A percentile compares a stretch with the other conserved stretches of the same genome.
Evolutionary conservation across 30 jellyfish, hydroid and myxozoan genomes (phyloP).

Genomic region (Pseudorhiza aurosa): DNA sequence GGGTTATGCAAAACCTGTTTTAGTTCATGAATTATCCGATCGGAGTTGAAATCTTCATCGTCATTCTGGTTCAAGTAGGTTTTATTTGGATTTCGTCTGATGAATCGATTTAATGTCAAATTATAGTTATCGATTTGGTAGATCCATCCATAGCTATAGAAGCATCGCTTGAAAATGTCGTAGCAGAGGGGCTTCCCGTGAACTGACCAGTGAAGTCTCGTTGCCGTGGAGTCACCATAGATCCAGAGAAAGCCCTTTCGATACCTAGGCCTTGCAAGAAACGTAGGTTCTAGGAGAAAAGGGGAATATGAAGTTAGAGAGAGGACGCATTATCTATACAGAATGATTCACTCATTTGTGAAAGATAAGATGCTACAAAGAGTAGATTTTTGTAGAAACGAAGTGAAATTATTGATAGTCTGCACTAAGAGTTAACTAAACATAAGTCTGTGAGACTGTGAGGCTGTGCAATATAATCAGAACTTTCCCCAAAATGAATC

Average conservation of each 20-base stretch:
- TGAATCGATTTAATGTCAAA: slow-evolving; percentile 68
- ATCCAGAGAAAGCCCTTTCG: slow-evolving; percentile 87
- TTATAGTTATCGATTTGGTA: slow-evolving; percentile 90
- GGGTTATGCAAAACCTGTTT: slow-evolving; percentile 86
- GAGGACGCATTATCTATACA: too few species aligned
- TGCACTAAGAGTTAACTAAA: too few species aligned
- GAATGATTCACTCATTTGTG: too few species aligned
- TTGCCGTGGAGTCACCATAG: slow-evolving; percentile 91
- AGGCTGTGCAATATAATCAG: too few species aligned
- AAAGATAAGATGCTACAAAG: too few species aligned
- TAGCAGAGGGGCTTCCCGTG: slow-evolving; percentile 74
- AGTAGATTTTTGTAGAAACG: too few species aligned
- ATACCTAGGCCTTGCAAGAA: slow-evolving; percentile 38
- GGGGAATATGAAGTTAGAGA: too few species aligned
- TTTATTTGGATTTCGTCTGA: slow-evolving; percentile 72
- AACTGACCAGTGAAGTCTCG: slow-evolving; percentile 81
- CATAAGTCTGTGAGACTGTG: too few species aligned
- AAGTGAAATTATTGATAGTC: too few species aligned
- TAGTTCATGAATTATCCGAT: slow-evolving; percentile 70
- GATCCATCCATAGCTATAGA: slow-evolving; percentile 88
- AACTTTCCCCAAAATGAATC: too few species aligned
- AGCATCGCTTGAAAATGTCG: slow-evolving; percentile 68
- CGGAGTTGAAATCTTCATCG: slow-evolving; percentile 64
- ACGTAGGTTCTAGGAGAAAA: not conserved
- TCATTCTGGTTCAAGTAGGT: slow-evolving; percentile 72